These are phyloP conservation scores for Corvus hawaiiensis DNA, from an alignment of 2,113 vertebrate species.

Conservation along the genomic window DNA sequence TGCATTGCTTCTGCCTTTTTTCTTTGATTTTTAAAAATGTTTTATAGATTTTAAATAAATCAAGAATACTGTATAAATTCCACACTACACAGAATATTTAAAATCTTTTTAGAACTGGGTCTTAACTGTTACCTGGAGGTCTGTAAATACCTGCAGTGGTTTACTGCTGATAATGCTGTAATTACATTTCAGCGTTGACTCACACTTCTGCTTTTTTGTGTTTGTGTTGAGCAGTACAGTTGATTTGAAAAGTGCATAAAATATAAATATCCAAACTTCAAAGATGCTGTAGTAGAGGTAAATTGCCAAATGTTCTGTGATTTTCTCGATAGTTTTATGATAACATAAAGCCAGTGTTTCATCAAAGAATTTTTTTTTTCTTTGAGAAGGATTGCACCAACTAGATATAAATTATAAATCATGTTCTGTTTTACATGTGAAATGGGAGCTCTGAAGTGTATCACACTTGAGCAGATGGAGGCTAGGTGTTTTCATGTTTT, in stretches of 20 bases:
- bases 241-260: constrained; percentile 58
- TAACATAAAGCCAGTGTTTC: constrained; percentile 63
- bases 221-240: constrained; percentile 38
- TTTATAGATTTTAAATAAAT: constrained; percentile 52
- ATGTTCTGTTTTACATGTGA: constrained; percentile 72
- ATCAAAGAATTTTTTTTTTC: constrained; percentile 64
- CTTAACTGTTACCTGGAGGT: constrained; percentile 30
- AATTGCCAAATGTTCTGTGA: constrained; percentile 67
- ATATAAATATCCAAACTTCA: constrained; percentile 69
- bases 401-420: constrained; percentile 75
- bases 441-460: constrained; percentile 67
- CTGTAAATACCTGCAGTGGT: constrained; percentile 57
- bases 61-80: constrained; percentile 31
- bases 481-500: constrained; percentile 53
- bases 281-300: constrained; percentile 53
- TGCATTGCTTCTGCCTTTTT: constrained; percentile 33
- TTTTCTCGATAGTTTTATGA: constrained; percentile 64
- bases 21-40: background rate
- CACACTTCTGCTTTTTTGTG: constrained; percentile 30
- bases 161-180: constrained; percentile 35
- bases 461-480: constrained; percentile 50
- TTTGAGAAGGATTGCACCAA: constrained; percentile 55
- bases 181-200: constrained; percentile 43
- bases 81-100: constrained; percentile 11
- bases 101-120: constrained; percentile 23